Base-by-base conservation (phyloP, 2,888 invertebrate species). In the Dorcus hopei region DNA sequence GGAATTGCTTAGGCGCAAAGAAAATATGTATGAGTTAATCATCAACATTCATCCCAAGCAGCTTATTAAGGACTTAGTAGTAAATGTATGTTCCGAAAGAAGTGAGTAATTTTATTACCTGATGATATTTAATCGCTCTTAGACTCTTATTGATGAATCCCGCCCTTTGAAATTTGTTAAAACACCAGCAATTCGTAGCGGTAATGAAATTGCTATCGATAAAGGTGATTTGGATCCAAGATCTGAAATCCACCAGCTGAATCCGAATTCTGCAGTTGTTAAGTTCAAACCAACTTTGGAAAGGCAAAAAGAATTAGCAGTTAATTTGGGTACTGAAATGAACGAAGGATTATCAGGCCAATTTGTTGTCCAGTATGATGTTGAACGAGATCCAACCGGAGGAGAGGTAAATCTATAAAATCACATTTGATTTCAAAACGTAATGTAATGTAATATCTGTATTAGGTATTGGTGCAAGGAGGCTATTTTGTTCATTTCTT, bases 401-500 rank as follows among this genome's bases (percentile, higher is more conserved):
- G 88, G 87, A 19, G 84, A 87, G 75, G 80, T 86, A 59, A 43
- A 19, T 3, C 2, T 19, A 19, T 19, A 19, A 19, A 19, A 19
- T 14, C 19, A 19, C 3, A 3, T 19, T 3, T 19, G 19, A 19
- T 43, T 8, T 3, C 3, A 43, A 3, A 14, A 11, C 3, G 3
- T 43, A n/a, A n/a, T 2, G 1, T 43, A n/a, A 8, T 3, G 43
- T 59, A 66, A 19, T 19, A 19, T 19, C 70, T 1, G 1, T 19
- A 2, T 3, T 67, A 85, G 86, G 81, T 76, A 3, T 70, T 87
- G 81, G 80, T 87, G 0, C 84, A 85, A 69, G 85, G 86, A 64
- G 89, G 89, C 0, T 88, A 89, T 75, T 90, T 90, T 76, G 87
- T 89, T 0, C 90, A 90, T 69, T 89, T 89, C 78, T 88, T 88